Evolutionary conservation across 2,888 invertebrate species (phyloP).

Genomic region (Adineta ricciae): DNA sequence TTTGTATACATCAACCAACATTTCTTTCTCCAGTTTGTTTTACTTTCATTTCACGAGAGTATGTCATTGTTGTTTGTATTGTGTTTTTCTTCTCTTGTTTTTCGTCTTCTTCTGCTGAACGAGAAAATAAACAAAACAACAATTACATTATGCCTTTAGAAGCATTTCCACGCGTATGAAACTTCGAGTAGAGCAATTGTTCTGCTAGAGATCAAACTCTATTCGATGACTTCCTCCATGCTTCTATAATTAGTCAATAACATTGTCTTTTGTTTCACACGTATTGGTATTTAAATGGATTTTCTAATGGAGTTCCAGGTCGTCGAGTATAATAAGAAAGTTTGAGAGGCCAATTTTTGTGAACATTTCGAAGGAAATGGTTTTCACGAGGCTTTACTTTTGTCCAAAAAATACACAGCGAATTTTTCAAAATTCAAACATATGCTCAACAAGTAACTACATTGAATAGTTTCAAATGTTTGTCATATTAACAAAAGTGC

Average conservation of each 20-base stretch:
- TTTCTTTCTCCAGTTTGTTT: conserved; percentile 2
- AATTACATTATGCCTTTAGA: too few species aligned
- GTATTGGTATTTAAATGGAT: too few species aligned
- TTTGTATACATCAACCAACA: background rate
- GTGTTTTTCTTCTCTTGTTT: background rate
- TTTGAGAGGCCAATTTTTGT: too few species aligned
- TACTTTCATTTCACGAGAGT: conserved; percentile 8
- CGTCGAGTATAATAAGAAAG: too few species aligned
- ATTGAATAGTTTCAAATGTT: background rate
- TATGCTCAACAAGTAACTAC: background rate
- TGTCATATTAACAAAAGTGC: background rate
- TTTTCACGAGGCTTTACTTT: background rate
- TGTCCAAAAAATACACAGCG: background rate
- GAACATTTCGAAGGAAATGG: background rate
- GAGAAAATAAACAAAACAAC: background rate
- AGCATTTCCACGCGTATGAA: too few species aligned
- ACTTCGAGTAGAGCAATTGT: too few species aligned
- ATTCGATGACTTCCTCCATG: too few species aligned
- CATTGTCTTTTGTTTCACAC: too few species aligned
- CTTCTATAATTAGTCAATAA: too few species aligned
- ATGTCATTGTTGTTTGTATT: background rate
- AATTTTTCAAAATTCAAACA: background rate
- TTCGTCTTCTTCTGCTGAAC: background rate
- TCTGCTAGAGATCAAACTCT: too few species aligned
- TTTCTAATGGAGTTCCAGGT: too few species aligned